Conservation (phyloP, 2,113 vertebrate genomes). For the Apaloderma vittatum region DNA sequence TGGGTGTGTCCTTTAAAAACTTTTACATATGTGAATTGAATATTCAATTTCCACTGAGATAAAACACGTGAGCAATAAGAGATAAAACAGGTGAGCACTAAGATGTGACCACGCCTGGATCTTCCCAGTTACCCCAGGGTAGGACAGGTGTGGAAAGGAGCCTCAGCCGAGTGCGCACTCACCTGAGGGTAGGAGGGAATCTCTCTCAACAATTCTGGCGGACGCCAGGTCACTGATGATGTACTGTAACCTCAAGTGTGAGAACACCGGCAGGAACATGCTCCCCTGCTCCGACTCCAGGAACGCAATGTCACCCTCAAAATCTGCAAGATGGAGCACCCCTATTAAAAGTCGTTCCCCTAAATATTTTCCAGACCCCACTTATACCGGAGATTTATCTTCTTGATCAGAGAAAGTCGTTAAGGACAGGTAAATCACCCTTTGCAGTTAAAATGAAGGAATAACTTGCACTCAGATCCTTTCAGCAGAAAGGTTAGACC, state of each 20-base stretch:
- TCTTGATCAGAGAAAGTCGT: neutral
- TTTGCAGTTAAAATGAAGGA: neutral
- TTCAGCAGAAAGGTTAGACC: neutral
- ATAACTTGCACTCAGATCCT: accelerated
- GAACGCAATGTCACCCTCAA: slow-evolving; percentile 83
- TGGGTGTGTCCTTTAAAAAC: neutral
- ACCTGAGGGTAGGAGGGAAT: slow-evolving; percentile 91
- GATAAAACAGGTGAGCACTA: accelerated
- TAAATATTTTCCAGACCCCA: neutral
- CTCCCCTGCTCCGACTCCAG: slow-evolving; percentile 89
- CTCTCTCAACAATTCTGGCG: slow-evolving; percentile 91
- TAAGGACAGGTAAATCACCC: neutral
- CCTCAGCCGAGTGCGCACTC: neutral
- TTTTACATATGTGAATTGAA: neutral
- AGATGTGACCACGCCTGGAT: neutral
- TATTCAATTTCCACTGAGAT: neutral
- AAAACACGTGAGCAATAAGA: accelerated
- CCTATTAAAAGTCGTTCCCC: accelerated
- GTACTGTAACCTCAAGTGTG: slow-evolving; percentile 90
- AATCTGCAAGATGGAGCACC: slow-evolving; percentile 75
- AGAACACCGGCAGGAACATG: slow-evolving; percentile 85
- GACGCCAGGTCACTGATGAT: slow-evolving; percentile 96
- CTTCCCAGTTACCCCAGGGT: neutral
- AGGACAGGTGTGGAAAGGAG: neutral
- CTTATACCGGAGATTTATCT: neutral